phyloP scores from a whole-genome alignment of 2,888 invertebrate genomes.

The Cecidostiba fungosa region DNA sequence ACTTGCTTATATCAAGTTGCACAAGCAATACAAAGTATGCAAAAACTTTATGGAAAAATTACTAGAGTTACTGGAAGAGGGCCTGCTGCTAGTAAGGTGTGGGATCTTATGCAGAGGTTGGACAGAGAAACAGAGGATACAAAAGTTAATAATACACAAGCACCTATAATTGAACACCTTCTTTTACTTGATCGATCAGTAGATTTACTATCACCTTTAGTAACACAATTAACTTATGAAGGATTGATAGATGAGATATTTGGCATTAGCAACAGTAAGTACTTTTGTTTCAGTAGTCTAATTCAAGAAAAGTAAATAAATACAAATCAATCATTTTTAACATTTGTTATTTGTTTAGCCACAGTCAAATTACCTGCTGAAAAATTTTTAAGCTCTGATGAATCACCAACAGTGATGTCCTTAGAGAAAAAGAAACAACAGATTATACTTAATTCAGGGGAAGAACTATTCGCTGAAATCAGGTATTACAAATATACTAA shows the following conservation, averaged over 20 bases:
- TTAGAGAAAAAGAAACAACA: slow-evolving; percentile 86
- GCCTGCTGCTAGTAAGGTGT: slow-evolving; percentile 92
- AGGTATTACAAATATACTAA: slow-evolving; percentile 72
- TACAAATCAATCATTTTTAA: neutral
- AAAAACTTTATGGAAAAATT: slow-evolving; percentile 94
- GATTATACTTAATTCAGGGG: slow-evolving; percentile 93
- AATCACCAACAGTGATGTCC: slow-evolving; percentile 83
- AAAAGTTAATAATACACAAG: slow-evolving; percentile 82
- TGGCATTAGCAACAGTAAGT: slow-evolving; percentile 88
- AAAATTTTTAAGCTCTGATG: slow-evolving; percentile 88
- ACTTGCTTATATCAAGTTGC: slow-evolving; percentile 94
- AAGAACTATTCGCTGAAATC: slow-evolving; percentile 93
- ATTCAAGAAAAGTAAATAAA: neutral
- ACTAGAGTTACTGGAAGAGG: slow-evolving; percentile 95
- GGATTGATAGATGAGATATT: slow-evolving; percentile 98
- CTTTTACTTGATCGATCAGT: slow-evolving; percentile 94
- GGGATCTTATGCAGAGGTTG: slow-evolving; percentile 91
- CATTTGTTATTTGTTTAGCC: slow-evolving; percentile 76
- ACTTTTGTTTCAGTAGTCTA: slow-evolving; percentile 1
- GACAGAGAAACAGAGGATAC: slow-evolving; percentile 83
- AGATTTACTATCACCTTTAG: slow-evolving; percentile 95
- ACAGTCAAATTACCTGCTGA: slow-evolving; percentile 93
- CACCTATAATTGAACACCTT: slow-evolving; percentile 90
- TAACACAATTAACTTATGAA: slow-evolving; percentile 98
- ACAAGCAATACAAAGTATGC: slow-evolving; percentile 91